A percentile compares a stretch with the other conserved stretches of the same genome.
phyloP scores from a whole-genome alignment of 2,888 invertebrate genomes.

The Eilema sororculum region DNA sequence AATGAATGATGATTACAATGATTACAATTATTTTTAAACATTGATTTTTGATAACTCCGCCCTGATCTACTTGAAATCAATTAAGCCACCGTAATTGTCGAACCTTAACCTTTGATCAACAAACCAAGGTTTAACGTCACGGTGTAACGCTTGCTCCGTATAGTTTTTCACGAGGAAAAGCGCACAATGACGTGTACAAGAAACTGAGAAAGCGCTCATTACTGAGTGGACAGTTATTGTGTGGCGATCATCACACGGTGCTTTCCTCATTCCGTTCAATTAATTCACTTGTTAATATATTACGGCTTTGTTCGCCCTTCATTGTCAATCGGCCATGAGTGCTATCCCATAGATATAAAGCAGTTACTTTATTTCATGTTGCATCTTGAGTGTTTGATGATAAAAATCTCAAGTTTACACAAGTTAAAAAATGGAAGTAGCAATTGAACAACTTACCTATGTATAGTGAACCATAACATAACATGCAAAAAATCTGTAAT shows the following conservation, averaged over 20 bases:
- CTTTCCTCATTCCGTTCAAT: conserved; percentile 69
- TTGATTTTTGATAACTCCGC: too few relatives aligned
- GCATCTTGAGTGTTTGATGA: neutral
- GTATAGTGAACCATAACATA: too few relatives aligned
- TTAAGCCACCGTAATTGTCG: too few relatives aligned
- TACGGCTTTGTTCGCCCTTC: conserved; percentile 43
- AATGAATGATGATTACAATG: too few relatives aligned
- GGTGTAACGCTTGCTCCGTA: conserved; percentile 57
- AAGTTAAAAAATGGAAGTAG: too few relatives aligned
- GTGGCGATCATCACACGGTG: conserved; percentile 68
- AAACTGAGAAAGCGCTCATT: conserved; percentile 70
- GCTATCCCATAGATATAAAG: conserved; percentile 7
- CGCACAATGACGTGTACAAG: conserved; percentile 72
- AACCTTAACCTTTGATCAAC: conserved; percentile 18
- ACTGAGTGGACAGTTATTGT: conserved; percentile 80
- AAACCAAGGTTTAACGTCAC: conserved; percentile 26
- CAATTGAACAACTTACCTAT: too few relatives aligned
- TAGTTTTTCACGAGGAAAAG: conserved; percentile 84
- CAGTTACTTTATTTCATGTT: neutral
- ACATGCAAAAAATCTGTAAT: too few relatives aligned
- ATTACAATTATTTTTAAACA: too few relatives aligned
- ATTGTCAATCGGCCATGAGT: conserved; percentile 28
- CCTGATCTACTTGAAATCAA: too few relatives aligned
- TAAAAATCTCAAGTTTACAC: too few relatives aligned
- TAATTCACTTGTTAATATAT: conserved; percentile 60